Evolutionary conservation across 2,113 vertebrate genomes (phyloP).

Genomic region (Agelaius phoeniceus): DNA sequence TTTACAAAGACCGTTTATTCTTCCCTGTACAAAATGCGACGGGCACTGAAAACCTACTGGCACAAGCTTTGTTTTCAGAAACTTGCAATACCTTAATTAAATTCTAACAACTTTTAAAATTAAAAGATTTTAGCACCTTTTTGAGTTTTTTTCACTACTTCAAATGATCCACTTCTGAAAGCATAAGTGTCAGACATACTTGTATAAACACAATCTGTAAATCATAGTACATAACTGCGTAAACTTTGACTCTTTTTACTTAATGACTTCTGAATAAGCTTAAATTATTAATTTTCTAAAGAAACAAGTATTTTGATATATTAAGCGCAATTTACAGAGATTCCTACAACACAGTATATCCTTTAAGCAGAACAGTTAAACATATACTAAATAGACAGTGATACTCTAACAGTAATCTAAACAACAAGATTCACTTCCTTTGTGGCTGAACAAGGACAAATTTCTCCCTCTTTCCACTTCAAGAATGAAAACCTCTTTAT

Average conservation of each 20-base stretch:
- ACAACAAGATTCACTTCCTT: not conserved
- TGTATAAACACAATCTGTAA: not conserved
- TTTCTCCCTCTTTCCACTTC: not conserved
- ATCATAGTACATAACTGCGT: not conserved
- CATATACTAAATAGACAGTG: not conserved
- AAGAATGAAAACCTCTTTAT: not conserved
- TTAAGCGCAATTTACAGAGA: not conserved
- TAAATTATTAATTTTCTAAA: not conserved
- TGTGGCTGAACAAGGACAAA: not conserved
- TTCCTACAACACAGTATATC: not conserved
- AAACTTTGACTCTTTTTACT: not conserved
- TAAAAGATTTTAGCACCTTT: not conserved
- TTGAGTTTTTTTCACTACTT: not conserved
- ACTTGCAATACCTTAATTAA: not conserved
- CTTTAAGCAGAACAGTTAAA: not conserved
- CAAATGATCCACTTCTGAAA: not conserved
- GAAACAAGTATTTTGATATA: not conserved
- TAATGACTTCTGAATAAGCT: not conserved
- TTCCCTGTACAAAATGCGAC: not conserved
- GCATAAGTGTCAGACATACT: not conserved
- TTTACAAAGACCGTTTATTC: not conserved
- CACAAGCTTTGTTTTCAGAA: not conserved
- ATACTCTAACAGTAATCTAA: not conserved
- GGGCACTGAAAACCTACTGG: not conserved
- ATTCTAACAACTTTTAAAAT: not conserved